phyloP scores from a whole-genome alignment of 2,888 invertebrate species.

The Phalera bucephala region DNA sequence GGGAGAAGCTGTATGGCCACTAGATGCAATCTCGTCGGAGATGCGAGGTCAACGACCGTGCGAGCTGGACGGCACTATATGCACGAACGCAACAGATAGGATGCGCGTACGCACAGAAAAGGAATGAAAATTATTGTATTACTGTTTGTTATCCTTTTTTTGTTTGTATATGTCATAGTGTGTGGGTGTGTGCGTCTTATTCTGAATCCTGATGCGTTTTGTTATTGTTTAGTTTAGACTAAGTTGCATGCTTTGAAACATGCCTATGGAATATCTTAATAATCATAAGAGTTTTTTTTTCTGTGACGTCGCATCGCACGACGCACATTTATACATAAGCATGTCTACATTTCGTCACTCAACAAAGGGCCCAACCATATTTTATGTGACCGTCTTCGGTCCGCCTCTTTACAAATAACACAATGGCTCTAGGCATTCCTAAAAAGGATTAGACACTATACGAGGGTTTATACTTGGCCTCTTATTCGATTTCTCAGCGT shows the following conservation, averaged over 20 bases:
- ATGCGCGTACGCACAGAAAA: constrained; percentile 81
- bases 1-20: constrained; percentile 76
- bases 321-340: constrained; percentile 16
- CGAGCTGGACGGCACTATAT: constrained; percentile 55
- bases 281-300: constrained; percentile 30
- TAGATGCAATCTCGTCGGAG: constrained; percentile 81
- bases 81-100: constrained; percentile 58
- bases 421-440: constrained; percentile 42
- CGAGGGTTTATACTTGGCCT: constrained; percentile 48
- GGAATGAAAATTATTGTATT: constrained; percentile 78
- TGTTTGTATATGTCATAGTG: constrained; percentile 41
- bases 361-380: constrained; percentile 39
- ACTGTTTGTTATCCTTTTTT: constrained; percentile 71
- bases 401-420: constrained; percentile 40
- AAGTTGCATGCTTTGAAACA: constrained; percentile 39
- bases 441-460: constrained; percentile 57
- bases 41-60: constrained; percentile 77
- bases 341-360: constrained; percentile 30
- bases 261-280: constrained; percentile 53
- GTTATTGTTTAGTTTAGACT: constrained; percentile 55
- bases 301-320: constrained; percentile 30
- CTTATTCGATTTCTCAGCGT: constrained; percentile 64
- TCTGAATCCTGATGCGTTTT: constrained; percentile 51
- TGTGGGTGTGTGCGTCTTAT: constrained; percentile 54
- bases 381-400: constrained; percentile 41